Base-by-base conservation (phyloP, 2,113 vertebrate genomes). In the Xenotilapia leptura region DNA sequence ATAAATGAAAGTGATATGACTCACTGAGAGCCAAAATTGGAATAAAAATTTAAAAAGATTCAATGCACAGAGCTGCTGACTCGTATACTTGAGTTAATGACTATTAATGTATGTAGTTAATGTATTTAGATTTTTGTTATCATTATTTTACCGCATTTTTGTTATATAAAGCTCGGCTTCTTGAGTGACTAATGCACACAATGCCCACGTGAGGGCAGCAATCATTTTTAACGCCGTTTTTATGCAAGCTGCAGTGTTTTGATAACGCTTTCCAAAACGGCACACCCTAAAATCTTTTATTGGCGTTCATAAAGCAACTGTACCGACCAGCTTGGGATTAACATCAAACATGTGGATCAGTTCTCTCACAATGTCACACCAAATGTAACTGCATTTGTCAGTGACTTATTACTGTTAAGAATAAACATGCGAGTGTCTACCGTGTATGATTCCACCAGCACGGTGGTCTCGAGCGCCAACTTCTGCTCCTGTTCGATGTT, bases 401-500 rank as follows among this genome's bases (percentile, higher is more conserved):
- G 5, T 53, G 4, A 23, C 7, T 42, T 31, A 45, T 65, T 36
- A 19, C 5, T 33, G 33, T 9, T 15, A 11, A 19, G 70, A 81
- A 49, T 10, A 73, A 54, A 54, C 8, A 9, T 15, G 26, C 13
- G 7, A 49, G 9, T 21, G 31, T 83, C 93, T 89, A 99, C 99
- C 79, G 98, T 99, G 93, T 99, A 99, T 38, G 99, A 99, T 79
- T 99, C 99, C 87, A 99, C 99, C 90, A 99, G 96, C 84, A 99
- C 98, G 8, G 99, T 99, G 85, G 99, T 99, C 96, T 99, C 99
- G 92, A 99, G 94, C 1, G 98, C 98, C 93, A 99, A 95, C 90
- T 99, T 99, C 96, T 99, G 98, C 92, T 99, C 98, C 95, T 99
- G 98, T 55, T 99, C 98, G n/a, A 99, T 99, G 95, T 99, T 99